Evolutionary conservation across 2,888 invertebrate species (phyloP), one percentile per base, ranked within the genome.

Genomic region (Notodonta ziczac): DNA sequence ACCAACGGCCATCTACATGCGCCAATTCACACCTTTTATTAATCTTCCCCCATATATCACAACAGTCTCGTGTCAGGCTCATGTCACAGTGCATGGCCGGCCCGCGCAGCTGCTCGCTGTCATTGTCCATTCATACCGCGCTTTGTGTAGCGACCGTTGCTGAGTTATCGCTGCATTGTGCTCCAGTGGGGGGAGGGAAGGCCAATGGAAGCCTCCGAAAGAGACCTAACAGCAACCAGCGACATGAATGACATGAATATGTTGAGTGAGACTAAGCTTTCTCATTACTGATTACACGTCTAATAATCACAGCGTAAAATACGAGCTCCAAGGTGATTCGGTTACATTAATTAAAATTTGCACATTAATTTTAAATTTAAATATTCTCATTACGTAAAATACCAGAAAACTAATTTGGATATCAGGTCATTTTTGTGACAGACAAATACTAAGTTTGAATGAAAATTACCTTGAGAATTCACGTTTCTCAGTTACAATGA

Each of bases 121-220:
- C 56, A 62, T 68, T 68, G 68, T 76, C 5, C 14, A n/a, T 14
- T 65, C 60, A 62, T 58, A 62, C 64, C 58, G 52, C 56, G 62
- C 65, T 75, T 78, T 79, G 80, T 78, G 68, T 65, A 65, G 62
- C 69, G 77, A 70, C 80, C 80, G 73, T 70, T 77, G 71, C 61
- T 12, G 69, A 67, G 66, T 65, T 59, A 60, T 67, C 52, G 60
- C 60, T 46, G n/a, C 10, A 46, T 46, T 3, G 14, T 5, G 9
- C 52, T 5, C 12, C 7, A 32, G 52, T 52, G 32, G 52, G 52
- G 13, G 52, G 12, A 52, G 5, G n/a, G 32, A 10, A 2, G n/a
- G 13, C 13, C 46, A 5, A 46, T 5, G 13, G 4, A 46, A 46
- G 5, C 13, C 46, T n/a, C n/a, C 10, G n/a, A 5, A 5, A 0